Percentiles rank a stretch among this genome's conserved stretches.
phyloP scores from a whole-genome alignment of 64 coral and sea anemone genomes.

The Orbicella faveolata region DNA sequence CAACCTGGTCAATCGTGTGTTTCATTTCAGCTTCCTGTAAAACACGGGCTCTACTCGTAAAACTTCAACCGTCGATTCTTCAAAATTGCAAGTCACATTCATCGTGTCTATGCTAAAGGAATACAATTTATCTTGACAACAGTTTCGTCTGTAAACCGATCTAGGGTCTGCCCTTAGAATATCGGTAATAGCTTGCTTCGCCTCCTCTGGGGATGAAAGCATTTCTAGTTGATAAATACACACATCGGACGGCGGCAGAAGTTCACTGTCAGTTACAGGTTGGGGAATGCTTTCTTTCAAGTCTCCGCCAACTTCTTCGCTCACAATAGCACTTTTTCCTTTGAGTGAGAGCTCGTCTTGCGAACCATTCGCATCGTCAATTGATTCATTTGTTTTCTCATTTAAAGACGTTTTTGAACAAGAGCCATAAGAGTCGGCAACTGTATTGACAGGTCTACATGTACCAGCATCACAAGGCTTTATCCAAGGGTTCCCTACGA shows the following conservation, averaged over 20 bases:
- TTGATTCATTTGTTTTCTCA: neutral
- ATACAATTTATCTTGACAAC: slow-evolving; percentile 54
- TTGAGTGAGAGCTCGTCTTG: neutral
- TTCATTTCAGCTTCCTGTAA: neutral
- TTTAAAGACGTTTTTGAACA: slow-evolving; percentile 1
- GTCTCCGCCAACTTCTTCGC: neutral
- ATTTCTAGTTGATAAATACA: slow-evolving; percentile 55
- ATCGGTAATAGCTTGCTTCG: slow-evolving; percentile 46
- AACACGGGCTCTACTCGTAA: slow-evolving; percentile 56
- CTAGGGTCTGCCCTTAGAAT: slow-evolving; percentile 71
- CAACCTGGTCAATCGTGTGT: no score
- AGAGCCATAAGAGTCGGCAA: no score
- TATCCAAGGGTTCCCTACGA: no score
- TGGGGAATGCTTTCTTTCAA: neutral
- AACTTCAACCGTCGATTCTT: slow-evolving; percentile 44
- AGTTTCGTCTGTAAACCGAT: slow-evolving; percentile 59
- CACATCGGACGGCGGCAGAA: neutral
- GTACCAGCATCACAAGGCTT: no score
- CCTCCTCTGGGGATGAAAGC: slow-evolving; percentile 41
- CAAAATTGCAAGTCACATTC: slow-evolving; percentile 70
- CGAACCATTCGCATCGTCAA: neutral
- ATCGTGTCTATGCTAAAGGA: slow-evolving; percentile 60
- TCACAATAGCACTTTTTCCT: neutral
- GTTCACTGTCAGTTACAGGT: neutral
- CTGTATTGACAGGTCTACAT: no score